Conservation (phyloP, 2,797 vertebrate genomes). For the Enoplosus armatus region DNA sequence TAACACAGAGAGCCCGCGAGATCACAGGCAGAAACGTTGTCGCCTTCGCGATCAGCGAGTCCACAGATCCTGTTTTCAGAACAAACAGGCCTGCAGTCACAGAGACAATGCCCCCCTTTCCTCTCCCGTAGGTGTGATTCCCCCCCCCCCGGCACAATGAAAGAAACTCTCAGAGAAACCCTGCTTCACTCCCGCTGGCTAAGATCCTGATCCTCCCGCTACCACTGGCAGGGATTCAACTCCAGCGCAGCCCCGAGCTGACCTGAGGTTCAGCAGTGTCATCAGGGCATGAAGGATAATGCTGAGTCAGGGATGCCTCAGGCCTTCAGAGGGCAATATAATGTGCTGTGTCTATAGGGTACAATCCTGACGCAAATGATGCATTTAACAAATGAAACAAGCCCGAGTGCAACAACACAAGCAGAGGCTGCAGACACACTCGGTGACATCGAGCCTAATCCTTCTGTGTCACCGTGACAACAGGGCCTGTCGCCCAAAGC, state of each 20-base stretch:
- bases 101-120: constrained; percentile 48
- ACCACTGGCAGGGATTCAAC: constrained; percentile 18
- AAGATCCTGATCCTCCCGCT: constrained; percentile 41
- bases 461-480: constrained; percentile 29
- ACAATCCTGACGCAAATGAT: constrained; percentile 5
- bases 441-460: not conserved
- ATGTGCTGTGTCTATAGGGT: constrained; percentile 2
- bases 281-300: constrained; percentile 16
- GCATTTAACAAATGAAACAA: not conserved
- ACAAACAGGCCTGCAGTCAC: constrained; percentile 62
- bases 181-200: constrained; percentile 4
- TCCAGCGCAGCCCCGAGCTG: constrained; percentile 13
- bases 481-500: not conserved
- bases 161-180: constrained; percentile 27
- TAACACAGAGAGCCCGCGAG: constrained; percentile 11
- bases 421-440: not conserved
- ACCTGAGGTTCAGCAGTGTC: constrained; percentile 30
- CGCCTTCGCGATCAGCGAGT: constrained; percentile 11
- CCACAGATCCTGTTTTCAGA: constrained; percentile 71
- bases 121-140: constrained; percentile 40
- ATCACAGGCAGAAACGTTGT: constrained; percentile 26
- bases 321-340: not conserved
- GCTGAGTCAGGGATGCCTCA: constrained; percentile 30
- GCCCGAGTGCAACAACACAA: not conserved
- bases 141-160: constrained; percentile 22